A percentile compares a stretch with the other conserved stretches of the same genome.
phyloP scores from a whole-genome alignment of 2,797 vertebrate species.

The Rhinogobio ventralis region DNA sequence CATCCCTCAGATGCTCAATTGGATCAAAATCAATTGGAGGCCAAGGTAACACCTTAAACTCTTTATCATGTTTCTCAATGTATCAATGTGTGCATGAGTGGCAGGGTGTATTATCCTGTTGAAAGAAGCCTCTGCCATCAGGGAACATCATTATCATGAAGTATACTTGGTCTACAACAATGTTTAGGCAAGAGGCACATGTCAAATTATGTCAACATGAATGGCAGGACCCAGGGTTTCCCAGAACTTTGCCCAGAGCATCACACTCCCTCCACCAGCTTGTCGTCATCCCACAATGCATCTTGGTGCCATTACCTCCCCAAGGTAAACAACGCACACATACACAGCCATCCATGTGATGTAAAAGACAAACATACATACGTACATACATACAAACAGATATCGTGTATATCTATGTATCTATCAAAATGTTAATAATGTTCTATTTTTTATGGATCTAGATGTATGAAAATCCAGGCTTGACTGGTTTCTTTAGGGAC shows the following conservation, averaged over 20 bases:
- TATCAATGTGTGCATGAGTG: neutral
- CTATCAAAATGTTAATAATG: neutral
- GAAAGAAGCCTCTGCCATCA: neutral
- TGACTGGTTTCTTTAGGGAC: conserved; percentile 11
- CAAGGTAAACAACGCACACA: neutral
- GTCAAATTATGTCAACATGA: no score
- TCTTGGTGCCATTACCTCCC: neutral
- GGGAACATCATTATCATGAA: neutral
- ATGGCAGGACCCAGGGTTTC: no score
- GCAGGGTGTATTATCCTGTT: neutral
- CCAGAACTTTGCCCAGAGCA: no score
- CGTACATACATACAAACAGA: no score
- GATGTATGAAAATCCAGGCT: neutral
- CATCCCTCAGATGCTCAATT: neutral
- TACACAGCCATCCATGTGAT: neutral
- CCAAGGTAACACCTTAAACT: neutral
- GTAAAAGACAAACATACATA: neutral
- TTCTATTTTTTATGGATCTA: neutral
- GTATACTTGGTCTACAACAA: neutral
- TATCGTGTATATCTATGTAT: neutral
- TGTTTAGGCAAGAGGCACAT: neutral
- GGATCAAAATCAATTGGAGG: neutral
- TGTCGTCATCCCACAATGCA: neutral
- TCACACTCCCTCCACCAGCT: no score
- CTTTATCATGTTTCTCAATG: neutral